Percentiles rank a stretch among this genome's conserved stretches.
These are phyloP conservation scores for Clivina fossor DNA, from an alignment of 2,888 invertebrate genomes.

Conservation along the genomic window DNA sequence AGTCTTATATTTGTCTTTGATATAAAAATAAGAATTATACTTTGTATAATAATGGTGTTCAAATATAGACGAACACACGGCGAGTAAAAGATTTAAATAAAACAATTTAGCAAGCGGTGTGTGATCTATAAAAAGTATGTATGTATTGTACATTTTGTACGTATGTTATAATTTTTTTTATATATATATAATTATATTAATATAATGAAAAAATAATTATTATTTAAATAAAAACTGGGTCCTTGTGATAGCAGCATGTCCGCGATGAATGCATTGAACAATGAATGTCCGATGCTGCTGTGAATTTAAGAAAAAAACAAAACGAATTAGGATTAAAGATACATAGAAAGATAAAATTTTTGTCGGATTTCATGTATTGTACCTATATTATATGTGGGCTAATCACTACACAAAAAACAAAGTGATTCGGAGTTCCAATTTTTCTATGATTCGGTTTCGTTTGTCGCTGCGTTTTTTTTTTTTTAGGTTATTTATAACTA, in stretches of 20 bases:
- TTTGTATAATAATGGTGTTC: neutral
- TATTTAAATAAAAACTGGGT: no score
- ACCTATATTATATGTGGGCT: conserved; percentile 18
- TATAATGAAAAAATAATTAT: no score
- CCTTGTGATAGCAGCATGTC: no score
- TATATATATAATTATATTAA: no score
- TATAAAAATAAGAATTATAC: neutral
- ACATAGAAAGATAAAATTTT: no score
- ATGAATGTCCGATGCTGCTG: conserved; percentile 13
- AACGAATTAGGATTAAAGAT: conserved; percentile 25
- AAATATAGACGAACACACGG: conserved; percentile 12
- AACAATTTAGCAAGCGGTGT: no score
- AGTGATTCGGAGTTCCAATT: conserved; percentile 24
- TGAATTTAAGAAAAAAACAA: conserved; percentile 14
- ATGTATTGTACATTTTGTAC: no score
- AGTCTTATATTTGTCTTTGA: neutral
- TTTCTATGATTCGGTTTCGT: conserved; percentile 11
- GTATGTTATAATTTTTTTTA: no score
- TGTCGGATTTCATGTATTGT: conserved; percentile 16
- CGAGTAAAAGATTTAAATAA: no score
- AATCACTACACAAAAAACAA: conserved; percentile 29
- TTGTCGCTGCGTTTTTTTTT: neutral
- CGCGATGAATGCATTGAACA: neutral
- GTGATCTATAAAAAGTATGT: no score
- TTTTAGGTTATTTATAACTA: neutral